Conservation (phyloP, 1,140 invertebrate species). For the Uloborus diversus region DNA sequence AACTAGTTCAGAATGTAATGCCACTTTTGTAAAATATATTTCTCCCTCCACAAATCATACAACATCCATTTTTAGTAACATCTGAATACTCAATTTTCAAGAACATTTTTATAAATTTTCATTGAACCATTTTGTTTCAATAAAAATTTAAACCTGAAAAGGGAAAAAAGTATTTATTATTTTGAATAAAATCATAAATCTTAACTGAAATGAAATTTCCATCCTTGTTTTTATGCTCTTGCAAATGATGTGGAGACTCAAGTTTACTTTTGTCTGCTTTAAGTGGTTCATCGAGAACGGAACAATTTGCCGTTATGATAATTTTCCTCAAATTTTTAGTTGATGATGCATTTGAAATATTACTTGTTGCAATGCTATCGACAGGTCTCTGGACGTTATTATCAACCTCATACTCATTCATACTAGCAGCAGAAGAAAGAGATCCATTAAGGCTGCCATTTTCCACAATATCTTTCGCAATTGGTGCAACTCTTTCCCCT, state of each 20-base stretch:
- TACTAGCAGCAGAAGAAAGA: constrained; percentile 44
- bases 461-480: neutral
- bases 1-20: too few species aligned
- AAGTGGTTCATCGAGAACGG: constrained; percentile 32
- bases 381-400: neutral
- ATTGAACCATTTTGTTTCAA: too few species aligned
- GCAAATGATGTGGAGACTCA: neutral
- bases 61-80: too few species aligned
- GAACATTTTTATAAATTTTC: too few species aligned
- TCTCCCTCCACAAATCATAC: too few species aligned
- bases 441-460: constrained; percentile 15
- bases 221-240: neutral
- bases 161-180: too few species aligned
- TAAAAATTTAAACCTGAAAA: too few species aligned
- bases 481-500: neutral
- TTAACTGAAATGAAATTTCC: neutral
- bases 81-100: too few species aligned
- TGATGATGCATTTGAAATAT: neutral
- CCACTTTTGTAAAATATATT: too few species aligned
- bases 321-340: constrained; percentile 22
- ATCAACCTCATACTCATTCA: constrained; percentile 57
- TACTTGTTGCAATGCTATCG: neutral
- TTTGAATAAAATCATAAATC: neutral
- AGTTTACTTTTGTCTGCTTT: neutral
- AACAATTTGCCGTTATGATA: constrained; percentile 41